phyloP scores from a whole-genome alignment of 2,113 vertebrate genomes.

The Silurus asotus region DNA sequence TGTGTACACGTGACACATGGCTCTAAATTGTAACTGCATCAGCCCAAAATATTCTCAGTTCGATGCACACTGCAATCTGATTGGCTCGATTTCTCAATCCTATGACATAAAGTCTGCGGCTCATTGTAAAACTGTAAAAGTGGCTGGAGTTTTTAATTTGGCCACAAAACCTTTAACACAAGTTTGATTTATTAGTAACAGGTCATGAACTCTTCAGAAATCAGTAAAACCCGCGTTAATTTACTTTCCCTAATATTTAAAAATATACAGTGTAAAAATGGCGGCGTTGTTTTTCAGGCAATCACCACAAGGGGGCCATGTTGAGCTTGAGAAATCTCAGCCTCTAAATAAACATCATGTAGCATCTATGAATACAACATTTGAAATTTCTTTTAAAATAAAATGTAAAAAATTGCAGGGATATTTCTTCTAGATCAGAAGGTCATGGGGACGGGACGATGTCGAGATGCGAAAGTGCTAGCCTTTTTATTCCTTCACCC shows the following conservation, averaged over 20 bases:
- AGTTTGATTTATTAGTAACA: neutral
- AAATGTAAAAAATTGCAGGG: neutral
- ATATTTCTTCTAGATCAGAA: neutral
- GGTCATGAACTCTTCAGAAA: neutral
- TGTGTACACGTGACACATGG: neutral
- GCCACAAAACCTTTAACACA: neutral
- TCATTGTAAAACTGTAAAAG: neutral
- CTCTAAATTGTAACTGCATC: neutral
- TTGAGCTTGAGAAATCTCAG: conserved; percentile 10
- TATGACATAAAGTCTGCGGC: no score
- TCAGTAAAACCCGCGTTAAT: neutral
- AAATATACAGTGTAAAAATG: neutral
- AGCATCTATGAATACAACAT: neutral
- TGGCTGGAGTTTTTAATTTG: neutral
- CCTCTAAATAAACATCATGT: neutral
- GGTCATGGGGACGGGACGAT: neutral
- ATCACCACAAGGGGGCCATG: conserved; percentile 41
- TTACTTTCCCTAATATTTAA: neutral
- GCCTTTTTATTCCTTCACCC: conserved; percentile 5
- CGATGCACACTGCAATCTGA: no score
- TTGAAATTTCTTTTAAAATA: neutral
- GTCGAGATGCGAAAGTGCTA: neutral
- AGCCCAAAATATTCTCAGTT: no score
- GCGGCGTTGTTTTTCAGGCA: neutral
- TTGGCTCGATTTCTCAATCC: no score